Evolutionary conservation across 1,140 invertebrate species (phyloP), one percentile per base, ranked within the genome.

Genomic region (Brachionus manjavacas): DNA sequence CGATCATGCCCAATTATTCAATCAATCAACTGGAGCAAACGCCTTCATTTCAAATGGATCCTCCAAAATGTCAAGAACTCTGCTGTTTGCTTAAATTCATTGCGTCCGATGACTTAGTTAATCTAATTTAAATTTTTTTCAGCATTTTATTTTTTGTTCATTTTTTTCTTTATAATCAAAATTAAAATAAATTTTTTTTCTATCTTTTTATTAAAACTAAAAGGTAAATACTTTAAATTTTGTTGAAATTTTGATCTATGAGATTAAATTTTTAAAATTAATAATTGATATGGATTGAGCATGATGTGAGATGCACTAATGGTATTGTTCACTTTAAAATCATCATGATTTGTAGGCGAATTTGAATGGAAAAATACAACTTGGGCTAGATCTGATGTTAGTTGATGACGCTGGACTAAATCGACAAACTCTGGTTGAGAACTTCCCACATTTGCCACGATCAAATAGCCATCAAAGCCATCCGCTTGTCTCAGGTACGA

Each of bases 401-500:
- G 12, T 20, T 81, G 20, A 25, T 68, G 35, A 11, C 20, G 16
- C 11, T 31, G 23, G 23, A 28, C 28, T 64, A 68, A 81, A 68
- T 81, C 39, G 11, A 64, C 79, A 11, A 81, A 46, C 16, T 68
- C 12, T 35, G 64, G 31, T 23, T 60, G 7, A 11, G 46, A 23
- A 11, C 28, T 25, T 23, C 2, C 20, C 3, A 49, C 20, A 76
- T 76, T 76, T 12, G 72, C 72, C 16, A 25, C 43, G 0, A 81
- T 52, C 20, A 81, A 64, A 64, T 64, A 81, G 39, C 79, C 79
- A 31, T 7, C 31, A 81, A 81, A 81, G 16, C 79, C 64, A 28
- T 81, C 35, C 8, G 79, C 79, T 81, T 81, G 16, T 64, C 79
- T 35, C 11, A 81, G 25, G 35, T 41, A 81, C 31, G 79, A 81